Evolutionary conservation across 2,888 invertebrate species (phyloP).

Genomic region (Lydus trimaculatus): DNA sequence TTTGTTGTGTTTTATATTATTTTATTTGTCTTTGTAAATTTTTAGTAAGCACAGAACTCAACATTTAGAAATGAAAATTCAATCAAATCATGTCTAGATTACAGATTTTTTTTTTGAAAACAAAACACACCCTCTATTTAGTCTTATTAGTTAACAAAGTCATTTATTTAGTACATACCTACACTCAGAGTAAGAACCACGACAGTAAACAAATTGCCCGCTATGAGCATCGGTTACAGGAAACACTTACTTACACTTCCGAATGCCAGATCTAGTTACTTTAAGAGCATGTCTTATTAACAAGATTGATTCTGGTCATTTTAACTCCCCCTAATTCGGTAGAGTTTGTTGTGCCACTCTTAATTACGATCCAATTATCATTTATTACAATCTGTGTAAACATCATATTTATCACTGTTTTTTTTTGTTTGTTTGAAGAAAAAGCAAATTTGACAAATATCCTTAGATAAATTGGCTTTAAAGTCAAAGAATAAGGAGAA

Average conservation of each 20-base stretch:
- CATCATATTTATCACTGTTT: background rate
- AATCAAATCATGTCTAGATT: too few relatives aligned
- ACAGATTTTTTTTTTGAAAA: too few relatives aligned
- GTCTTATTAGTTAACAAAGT: constrained; percentile 42
- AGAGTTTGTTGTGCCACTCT: constrained; percentile 45
- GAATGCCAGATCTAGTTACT: constrained; percentile 52
- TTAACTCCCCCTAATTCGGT: constrained; percentile 44
- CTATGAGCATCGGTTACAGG: constrained; percentile 49
- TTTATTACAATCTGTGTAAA: constrained; percentile 22
- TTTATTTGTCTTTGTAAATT: too few relatives aligned
- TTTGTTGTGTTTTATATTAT: too few relatives aligned
- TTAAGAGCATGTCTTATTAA: constrained; percentile 55
- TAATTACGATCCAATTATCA: constrained; percentile 40
- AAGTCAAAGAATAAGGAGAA: background rate
- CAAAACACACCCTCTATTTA: constrained; percentile 2
- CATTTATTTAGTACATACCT: constrained; percentile 50
- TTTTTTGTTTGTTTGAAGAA: too few relatives aligned
- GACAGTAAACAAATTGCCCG: constrained; percentile 58
- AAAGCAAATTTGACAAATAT: background rate
- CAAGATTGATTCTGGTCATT: constrained; percentile 56
- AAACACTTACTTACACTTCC: constrained; percentile 57
- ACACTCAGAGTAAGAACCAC: constrained; percentile 36
- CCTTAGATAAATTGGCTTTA: background rate
- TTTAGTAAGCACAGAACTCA: too few relatives aligned
- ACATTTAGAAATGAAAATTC: too few relatives aligned